Percentiles rank a stretch among this genome's conserved stretches.
Evolutionary conservation across 2,888 invertebrate species (phyloP).

Genomic region (Nomada ruficornis): DNA sequence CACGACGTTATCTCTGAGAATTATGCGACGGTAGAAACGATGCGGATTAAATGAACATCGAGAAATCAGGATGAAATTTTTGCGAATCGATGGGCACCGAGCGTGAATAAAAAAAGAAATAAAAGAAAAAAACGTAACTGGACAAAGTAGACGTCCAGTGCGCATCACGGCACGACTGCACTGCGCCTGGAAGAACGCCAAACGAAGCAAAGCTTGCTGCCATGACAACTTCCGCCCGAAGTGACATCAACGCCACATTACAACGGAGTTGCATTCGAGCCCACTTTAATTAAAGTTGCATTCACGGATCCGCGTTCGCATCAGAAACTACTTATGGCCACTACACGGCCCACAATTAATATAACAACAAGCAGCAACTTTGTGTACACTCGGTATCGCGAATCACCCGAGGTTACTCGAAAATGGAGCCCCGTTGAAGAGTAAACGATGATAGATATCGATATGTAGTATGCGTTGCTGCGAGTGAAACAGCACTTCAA

Average conservation of each 20-base stretch:
- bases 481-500: constrained; percentile 18
- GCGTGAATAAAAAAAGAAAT: background rate
- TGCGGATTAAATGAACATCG: background rate
- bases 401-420: constrained; percentile 9
- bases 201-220: constrained; percentile 71
- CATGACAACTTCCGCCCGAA: constrained; percentile 58
- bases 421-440: constrained; percentile 21
- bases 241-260: constrained; percentile 52
- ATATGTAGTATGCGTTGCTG: background rate
- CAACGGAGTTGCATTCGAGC: constrained; percentile 48
- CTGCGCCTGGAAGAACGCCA: constrained; percentile 83
- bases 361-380: constrained; percentile 26
- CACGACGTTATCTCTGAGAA: too few relatives aligned
- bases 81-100: constrained; percentile 10
- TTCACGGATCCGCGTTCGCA: constrained; percentile 24
- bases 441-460: constrained; percentile 26
- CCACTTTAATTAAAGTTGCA: constrained; percentile 45
- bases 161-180: constrained; percentile 75
- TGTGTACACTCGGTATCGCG: background rate
- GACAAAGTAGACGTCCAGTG: constrained; percentile 58
- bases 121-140: constrained; percentile 13
- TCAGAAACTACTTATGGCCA: constrained; percentile 35
- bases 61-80: background rate
- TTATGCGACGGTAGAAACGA: too few relatives aligned
- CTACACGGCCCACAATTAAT: constrained; percentile 39